A percentile compares a stretch with the other conserved stretches of the same genome.
Conservation (phyloP, 2,888 invertebrate genomes). For the Ormyrus nitidulus region DNA sequence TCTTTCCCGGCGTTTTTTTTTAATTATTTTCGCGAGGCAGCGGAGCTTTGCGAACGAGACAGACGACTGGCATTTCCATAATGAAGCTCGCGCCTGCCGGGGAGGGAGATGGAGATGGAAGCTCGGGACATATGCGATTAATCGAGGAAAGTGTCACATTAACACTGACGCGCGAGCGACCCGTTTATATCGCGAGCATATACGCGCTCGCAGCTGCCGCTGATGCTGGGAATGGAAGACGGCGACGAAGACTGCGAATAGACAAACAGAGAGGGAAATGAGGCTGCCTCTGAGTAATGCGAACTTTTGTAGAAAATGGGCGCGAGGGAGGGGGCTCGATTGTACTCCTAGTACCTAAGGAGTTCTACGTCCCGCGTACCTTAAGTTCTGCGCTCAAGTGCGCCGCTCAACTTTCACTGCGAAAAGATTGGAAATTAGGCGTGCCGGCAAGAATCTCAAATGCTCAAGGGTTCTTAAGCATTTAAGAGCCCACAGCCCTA, state of each 20-base stretch:
- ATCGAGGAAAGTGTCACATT: conserved; percentile 44
- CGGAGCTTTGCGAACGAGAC: conserved; percentile 17
- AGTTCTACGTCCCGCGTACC: conserved; percentile 34
- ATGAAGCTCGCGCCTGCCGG: conserved; percentile 37
- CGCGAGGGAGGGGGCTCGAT: conserved; percentile 6
- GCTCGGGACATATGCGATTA: conserved; percentile 42
- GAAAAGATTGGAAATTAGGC: conserved; percentile 45
- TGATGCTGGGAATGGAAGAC: conserved; percentile 36
- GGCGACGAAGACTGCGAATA: neutral
- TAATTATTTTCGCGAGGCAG: conserved; percentile 45
- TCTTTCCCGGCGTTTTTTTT: conserved; percentile 26
- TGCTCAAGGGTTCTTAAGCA: conserved; percentile 7
- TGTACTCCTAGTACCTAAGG: neutral
- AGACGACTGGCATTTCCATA: conserved; percentile 51
- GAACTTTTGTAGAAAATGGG: conserved; percentile 39
- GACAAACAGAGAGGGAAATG: conserved; percentile 38
- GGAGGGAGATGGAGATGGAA: conserved; percentile 4
- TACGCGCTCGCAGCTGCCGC: neutral
- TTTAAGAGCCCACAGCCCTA: conserved; percentile 5
- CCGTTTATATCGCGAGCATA: conserved; percentile 25
- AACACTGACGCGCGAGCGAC: conserved; percentile 31
- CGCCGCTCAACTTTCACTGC: neutral
- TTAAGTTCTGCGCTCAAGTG: neutral
- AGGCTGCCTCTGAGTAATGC: conserved; percentile 6
- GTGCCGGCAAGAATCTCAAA: neutral